phyloP scores from a whole-genome alignment of 2,113 vertebrate genomes.

The Peromyscus polionotus region DNA sequence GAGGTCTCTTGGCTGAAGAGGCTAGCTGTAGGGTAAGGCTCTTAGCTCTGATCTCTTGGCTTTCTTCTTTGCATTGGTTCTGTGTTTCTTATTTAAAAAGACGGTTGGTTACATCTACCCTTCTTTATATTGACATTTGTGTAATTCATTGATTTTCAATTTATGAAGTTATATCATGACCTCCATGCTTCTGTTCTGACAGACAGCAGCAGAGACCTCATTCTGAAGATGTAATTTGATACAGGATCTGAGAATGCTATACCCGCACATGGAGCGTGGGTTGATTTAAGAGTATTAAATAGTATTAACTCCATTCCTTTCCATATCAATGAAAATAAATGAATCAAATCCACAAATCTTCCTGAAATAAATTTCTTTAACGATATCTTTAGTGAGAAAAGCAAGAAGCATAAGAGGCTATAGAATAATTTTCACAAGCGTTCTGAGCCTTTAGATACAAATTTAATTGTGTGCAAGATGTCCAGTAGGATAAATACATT shows the following conservation, averaged over 20 bases:
- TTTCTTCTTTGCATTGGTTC: no score
- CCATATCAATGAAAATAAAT: constrained; percentile 1
- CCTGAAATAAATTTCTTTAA: background rate
- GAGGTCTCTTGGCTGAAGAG: no score
- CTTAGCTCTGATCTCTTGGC: no score
- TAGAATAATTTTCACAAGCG: constrained; percentile 17
- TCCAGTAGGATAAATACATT: background rate
- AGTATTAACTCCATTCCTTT: background rate
- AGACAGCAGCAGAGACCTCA: no score
- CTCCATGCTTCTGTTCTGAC: background rate
- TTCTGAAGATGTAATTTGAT: background rate
- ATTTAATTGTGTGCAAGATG: background rate
- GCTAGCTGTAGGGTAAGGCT: no score
- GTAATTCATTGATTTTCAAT: background rate
- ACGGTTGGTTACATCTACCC: no score
- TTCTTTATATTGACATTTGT: background rate
- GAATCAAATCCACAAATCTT: background rate
- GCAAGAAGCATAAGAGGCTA: background rate
- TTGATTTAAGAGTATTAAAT: background rate
- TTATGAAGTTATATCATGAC: background rate
- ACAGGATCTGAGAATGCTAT: background rate
- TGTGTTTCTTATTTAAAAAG: no score
- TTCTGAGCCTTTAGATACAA: background rate
- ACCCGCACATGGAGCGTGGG: background rate
- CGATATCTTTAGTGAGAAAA: constrained; percentile 13